Base-by-base conservation (phyloP, 2,888 invertebrate species). In the Hirtodrosophila duncani region DNA sequence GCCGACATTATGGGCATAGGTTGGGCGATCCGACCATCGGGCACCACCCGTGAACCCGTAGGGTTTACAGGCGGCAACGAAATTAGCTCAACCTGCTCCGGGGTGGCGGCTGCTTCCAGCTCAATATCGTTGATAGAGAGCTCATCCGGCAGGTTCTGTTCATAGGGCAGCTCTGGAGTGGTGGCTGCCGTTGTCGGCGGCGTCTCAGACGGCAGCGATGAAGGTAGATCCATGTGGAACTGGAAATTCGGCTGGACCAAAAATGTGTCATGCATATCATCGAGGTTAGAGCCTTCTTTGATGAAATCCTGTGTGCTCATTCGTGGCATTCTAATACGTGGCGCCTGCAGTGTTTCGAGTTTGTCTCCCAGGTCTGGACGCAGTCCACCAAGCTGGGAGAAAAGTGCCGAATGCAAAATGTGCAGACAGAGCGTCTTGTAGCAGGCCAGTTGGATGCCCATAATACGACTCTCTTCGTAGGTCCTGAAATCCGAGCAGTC, bases 391-490 rank as follows among this genome's bases (percentile, higher is more conserved):
- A 87, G 69, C 24, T 77, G 66, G 0, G 52, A 57, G 84, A 92
- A 94, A 51, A 94, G 90, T 26, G 91, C 89, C 1, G 93, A 92
- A 49, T 90, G 91, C 74, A 92, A 91, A 75, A 97, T 89, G 86
- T 94, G 94, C 82, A 92, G 91, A 88, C 97, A 97, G 57, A 97
- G 89, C 82, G 94, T 93, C 86, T 94, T 94, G 84, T 96, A 97
- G 87, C 96, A 96, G 85, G 94, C 93, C 49, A 97, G 87, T 29
- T 96, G 88, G 72, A 94, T 92, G 41, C 94, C 90, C 75, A 96
- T 88, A 71, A 94, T 92, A 59, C 92, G 91, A 86, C 96, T 96
- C 85, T 95, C 95, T 41, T 90, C 89, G 85, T 96, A 96, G 60
- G 92, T 91, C 24, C 91, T 91, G 80, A 94, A 94, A 71, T 92